These are phyloP conservation scores for Pelodytes ibericus DNA, from an alignment of 2,797 vertebrate species.

Conservation along the genomic window DNA sequence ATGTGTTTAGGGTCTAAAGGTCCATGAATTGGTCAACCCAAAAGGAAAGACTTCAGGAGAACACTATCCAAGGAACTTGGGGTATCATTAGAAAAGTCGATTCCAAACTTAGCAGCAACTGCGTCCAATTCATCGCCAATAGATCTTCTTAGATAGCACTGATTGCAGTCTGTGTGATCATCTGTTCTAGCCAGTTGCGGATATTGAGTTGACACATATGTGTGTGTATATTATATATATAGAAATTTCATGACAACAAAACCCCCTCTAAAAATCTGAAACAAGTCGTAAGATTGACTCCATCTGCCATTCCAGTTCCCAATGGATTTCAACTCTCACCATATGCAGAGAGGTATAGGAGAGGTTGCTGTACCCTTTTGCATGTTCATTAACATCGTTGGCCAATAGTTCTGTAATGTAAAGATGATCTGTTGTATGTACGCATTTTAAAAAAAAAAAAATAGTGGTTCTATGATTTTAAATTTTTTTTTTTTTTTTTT, in stretches of 20 bases:
- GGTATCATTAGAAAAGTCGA: constrained; percentile 14
- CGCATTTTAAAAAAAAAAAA: constrained; percentile 4
- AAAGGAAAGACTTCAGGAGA: constrained; percentile 59
- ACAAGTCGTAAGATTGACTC: neutral
- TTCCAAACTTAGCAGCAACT: constrained; percentile 62
- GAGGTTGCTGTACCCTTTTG: neutral
- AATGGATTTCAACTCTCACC: neutral
- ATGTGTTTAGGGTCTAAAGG: constrained; percentile 19
- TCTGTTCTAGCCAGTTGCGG: constrained; percentile 53
- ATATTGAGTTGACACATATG: constrained; percentile 53
- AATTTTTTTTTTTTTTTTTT: neutral
- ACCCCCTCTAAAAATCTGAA: constrained; percentile 15
- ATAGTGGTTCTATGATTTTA: constrained; percentile 15
- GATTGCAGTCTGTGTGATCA: constrained; percentile 48
- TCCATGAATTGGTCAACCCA: constrained; percentile 8
- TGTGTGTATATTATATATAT: constrained; percentile 36
- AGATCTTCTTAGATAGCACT: constrained; percentile 32
- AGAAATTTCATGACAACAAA: constrained; percentile 15
- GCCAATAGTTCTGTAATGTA: constrained; percentile 6
- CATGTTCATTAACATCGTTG: neutral
- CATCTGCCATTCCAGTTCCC: neutral
- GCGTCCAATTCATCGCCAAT: constrained; percentile 23
- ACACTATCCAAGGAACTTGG: constrained; percentile 63
- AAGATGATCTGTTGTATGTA: neutral
- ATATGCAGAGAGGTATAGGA: neutral